phyloP scores from a whole-genome alignment of 2,113 vertebrate species.

The Calonectris borealis region DNA sequence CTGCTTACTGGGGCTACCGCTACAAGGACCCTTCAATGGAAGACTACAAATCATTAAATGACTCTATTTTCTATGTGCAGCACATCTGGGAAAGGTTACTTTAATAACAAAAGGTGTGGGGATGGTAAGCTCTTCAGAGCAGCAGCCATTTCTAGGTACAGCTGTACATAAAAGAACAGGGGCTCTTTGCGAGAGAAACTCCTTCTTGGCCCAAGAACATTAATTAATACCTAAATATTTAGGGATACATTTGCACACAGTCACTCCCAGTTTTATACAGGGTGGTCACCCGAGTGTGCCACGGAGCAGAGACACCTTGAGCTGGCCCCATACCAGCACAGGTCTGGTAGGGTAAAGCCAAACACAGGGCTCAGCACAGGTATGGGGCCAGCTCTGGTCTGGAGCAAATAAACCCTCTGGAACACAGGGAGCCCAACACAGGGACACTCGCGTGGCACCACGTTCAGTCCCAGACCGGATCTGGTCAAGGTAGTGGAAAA shows the following conservation, averaged over 20 bases:
- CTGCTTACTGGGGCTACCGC: not conserved
- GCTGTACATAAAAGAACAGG: not conserved
- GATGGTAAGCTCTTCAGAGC: not conserved
- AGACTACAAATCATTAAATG: not conserved
- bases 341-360: not conserved
- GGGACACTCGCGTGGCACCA: not conserved
- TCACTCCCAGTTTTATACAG: not conserved
- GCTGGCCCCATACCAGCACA: not conserved
- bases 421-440: not conserved
- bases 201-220: not conserved
- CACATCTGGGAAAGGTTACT: not conserved
- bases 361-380: not conserved
- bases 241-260: fast-evolving
- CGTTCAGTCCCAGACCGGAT: not conserved
- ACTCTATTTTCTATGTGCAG: not conserved
- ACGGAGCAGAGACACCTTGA: fast-evolving
- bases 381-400: not conserved
- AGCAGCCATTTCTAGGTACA: not conserved
- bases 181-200: not conserved
- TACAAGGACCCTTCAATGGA: not conserved
- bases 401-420: not conserved
- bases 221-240: not conserved
- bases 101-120: not conserved
- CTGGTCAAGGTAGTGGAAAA: not conserved
- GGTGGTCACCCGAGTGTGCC: fast-evolving